These are phyloP conservation scores for Adelges cooleyi DNA, from an alignment of 1,140 invertebrate genomes.

Conservation along the genomic window DNA sequence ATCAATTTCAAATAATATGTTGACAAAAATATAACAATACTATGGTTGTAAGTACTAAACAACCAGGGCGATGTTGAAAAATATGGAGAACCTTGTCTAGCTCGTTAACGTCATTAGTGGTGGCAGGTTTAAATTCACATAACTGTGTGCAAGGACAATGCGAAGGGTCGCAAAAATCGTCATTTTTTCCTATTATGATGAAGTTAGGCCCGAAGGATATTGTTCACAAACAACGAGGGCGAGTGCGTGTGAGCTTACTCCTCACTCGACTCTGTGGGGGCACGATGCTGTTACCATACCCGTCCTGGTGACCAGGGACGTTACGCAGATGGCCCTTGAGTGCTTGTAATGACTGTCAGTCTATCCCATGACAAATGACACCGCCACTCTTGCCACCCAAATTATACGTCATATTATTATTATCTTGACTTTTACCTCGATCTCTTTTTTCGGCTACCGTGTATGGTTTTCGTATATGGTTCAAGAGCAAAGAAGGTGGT, in stretches of 20 bases:
- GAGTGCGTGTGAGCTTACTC: too few relatives aligned
- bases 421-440: slow-evolving; percentile 1
- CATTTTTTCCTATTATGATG: slow-evolving; percentile 8
- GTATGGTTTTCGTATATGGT: too few relatives aligned
- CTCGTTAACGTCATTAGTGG: background rate
- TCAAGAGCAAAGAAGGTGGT: background rate
- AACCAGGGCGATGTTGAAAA: too few relatives aligned
- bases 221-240: background rate
- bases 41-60: too few relatives aligned
- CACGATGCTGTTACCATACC: too few relatives aligned
- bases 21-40: too few relatives aligned
- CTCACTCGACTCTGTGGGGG: too few relatives aligned
- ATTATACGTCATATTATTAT: slow-evolving; percentile 5
- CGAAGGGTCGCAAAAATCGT: background rate
- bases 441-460: too few relatives aligned
- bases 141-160: background rate
- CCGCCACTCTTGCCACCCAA: background rate
- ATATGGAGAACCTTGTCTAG: too few relatives aligned
- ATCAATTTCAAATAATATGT: too few relatives aligned
- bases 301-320: background rate
- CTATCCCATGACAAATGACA: slow-evolving; percentile 14
- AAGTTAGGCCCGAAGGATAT: slow-evolving; percentile 2
- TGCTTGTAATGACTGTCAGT: slow-evolving; percentile 8
- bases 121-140: background rate
- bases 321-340: slow-evolving; percentile 12